Conservation (phyloP, 2,113 vertebrate species). For the Pteruthius melanotis region DNA sequence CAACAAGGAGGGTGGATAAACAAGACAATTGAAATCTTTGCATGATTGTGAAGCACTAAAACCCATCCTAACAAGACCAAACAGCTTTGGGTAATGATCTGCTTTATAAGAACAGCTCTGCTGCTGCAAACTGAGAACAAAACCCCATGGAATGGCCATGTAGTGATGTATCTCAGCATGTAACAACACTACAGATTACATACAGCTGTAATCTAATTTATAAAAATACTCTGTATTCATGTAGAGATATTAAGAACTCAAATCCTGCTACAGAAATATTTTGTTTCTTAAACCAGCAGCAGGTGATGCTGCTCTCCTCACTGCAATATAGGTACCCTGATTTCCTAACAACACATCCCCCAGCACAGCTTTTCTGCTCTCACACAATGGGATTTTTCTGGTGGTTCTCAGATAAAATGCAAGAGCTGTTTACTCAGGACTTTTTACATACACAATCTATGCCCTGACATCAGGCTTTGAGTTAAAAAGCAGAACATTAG, state of each 20-base stretch:
- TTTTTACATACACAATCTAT: neutral
- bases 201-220: neutral
- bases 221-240: neutral
- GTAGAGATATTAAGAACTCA: neutral
- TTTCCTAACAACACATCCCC: neutral
- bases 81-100: neutral
- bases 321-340: neutral
- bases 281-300: neutral
- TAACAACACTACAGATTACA: neutral
- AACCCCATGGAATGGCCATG: neutral
- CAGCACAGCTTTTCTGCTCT: neutral
- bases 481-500: neutral
- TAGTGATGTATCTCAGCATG: neutral
- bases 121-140: neutral
- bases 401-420: neutral
- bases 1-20: neutral
- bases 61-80: fast-evolving
- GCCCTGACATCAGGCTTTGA: neutral
- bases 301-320: neutral
- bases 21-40: neutral
- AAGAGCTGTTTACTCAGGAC: neutral
- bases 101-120: neutral
- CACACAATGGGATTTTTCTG: neutral
- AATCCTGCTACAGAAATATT: neutral
- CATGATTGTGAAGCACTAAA: neutral